These are phyloP conservation scores for Eupeodes corollae DNA, from an alignment of 1,140 invertebrate genomes.

Conservation along the genomic window DNA sequence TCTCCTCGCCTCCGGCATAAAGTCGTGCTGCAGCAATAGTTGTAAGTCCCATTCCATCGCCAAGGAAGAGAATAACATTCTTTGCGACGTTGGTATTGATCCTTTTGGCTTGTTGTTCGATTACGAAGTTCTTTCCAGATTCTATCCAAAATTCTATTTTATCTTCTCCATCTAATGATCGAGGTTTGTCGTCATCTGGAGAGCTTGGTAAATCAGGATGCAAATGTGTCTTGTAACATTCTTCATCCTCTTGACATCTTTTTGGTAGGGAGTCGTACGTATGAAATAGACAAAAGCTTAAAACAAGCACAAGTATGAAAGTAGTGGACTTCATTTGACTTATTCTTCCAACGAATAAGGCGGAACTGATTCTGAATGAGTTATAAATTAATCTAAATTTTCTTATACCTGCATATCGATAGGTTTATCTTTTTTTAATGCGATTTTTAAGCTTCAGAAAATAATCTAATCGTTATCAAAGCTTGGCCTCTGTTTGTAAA, in stretches of 20 bases:
- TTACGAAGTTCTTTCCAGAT: constrained; percentile 17
- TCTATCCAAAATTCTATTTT: constrained; percentile 30
- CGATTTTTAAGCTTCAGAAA: no score
- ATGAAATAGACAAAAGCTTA: no score
- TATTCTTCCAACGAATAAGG: no score
- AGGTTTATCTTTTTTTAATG: no score
- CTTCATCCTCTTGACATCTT: constrained; percentile 4
- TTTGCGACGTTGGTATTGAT: constrained; percentile 43
- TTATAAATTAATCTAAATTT: no score
- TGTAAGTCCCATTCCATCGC: constrained; percentile 70
- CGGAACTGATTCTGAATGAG: no score
- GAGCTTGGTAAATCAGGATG: constrained; percentile 19
- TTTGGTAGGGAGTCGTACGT: no score
- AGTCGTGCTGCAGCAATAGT: constrained; percentile 60
- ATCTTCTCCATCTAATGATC: constrained; percentile 14
- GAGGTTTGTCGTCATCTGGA: neutral
- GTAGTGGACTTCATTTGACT: no score
- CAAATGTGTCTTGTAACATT: constrained; percentile 20
- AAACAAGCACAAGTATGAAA: no score
- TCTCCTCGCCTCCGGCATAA: constrained; percentile 52
- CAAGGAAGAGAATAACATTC: constrained; percentile 69
- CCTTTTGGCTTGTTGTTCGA: constrained; percentile 16
- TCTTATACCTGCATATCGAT: no score
- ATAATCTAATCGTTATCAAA: no score
- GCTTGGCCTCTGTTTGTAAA: no score